Evolutionary conservation across 35 echinoderm and acorn worm species (phyloP), one percentile per base, ranked within the genome.

Genomic region (Lytechinus pictus): DNA sequence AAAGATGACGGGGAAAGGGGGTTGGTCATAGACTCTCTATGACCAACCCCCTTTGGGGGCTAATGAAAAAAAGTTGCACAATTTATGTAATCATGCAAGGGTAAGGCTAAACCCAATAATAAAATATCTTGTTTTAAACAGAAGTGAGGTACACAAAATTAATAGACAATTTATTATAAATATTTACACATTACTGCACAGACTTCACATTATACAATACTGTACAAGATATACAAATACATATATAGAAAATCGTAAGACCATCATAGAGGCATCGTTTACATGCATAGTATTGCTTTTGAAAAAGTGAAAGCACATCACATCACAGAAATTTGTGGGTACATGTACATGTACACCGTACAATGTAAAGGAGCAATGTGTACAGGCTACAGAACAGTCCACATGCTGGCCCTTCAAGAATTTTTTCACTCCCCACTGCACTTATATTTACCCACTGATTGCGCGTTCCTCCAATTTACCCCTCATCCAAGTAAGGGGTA

Each of bases 271-370:
- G 66, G 66, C 66, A 24, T 79, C n/a, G 3, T 79, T 79, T 19
- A 79, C 33, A 79, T 79, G 66, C 66, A 79, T 79, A 79, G 66
- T 79, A 79, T 79, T 79, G 66, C 66, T 79, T 79, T 79, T n/a
- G 66, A 79, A 24, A 60, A 79, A 24, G 11, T 79, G 66, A 79
- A 79, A 79, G 66, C 66, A n/a, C 66, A 79, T 4, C 66, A 79
- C 66, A 16, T 57, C 55, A 57, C 11, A 58, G 13, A 58, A 71
- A 71, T 16, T 71, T 71, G 61, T 24, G 61, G 24, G 12, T 24
- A 71, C 13, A 8, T 8, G 55, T 71, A 66, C 14, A 21, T 19
- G 8, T 79, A 79, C 14, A 16, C 5, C 21, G 66, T 79, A 79
- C 14, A 16, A 24, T n/a, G 66, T 79, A 79, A 58, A 9, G 13